These are phyloP conservation scores for Mesoclemmys tuberculata DNA, from an alignment of 2,113 vertebrate genomes.

Conservation along the genomic window DNA sequence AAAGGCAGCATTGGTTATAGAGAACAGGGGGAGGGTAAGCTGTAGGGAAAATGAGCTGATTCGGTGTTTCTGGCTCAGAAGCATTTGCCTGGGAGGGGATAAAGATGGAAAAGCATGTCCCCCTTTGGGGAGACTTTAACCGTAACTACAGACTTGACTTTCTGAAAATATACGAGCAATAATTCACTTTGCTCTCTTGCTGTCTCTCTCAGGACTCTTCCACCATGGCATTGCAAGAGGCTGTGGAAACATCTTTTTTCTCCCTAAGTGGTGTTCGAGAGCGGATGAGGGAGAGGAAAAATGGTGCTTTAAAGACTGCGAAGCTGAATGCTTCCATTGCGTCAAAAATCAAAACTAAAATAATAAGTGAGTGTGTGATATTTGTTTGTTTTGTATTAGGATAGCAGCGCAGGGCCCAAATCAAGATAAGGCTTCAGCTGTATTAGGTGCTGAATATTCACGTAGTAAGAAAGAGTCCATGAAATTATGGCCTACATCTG, in stretches of 20 bases:
- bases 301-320: conserved; percentile 43
- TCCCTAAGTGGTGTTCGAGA: conserved; percentile 21
- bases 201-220: background rate
- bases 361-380: conserved; percentile 78
- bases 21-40: background rate
- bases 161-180: accelerated
- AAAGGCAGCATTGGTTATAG: background rate
- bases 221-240: conserved; percentile 32
- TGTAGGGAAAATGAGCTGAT: background rate
- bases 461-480: background rate
- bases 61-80: background rate
- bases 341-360: conserved; percentile 85
- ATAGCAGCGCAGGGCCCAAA: background rate
- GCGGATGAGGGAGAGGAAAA: conserved; percentile 71
- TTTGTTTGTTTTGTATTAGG: background rate
- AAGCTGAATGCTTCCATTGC: conserved; percentile 78
- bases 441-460: background rate
- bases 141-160: accelerated
- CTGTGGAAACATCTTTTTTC: conserved; percentile 7
- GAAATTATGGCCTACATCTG: background rate
- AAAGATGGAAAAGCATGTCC: background rate
- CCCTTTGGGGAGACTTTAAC: accelerated
- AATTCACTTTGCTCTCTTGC: accelerated
- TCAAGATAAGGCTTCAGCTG: background rate
- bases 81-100: background rate